Base-by-base conservation (phyloP, 2,113 vertebrate species). In the Trochalopteron elliotii region DNA sequence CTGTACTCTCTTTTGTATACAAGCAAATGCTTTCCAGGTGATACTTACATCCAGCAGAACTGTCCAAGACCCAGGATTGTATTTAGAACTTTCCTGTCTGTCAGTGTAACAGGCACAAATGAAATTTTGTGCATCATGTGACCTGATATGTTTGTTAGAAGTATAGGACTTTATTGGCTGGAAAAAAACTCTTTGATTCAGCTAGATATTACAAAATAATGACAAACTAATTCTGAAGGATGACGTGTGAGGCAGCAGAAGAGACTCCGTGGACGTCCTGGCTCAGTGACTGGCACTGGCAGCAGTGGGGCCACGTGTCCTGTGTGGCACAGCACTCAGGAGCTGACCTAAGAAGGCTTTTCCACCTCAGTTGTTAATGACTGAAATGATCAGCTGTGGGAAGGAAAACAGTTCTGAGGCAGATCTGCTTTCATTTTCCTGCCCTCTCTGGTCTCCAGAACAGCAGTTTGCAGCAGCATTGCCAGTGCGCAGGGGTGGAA, bases 201-300 rank as follows among this genome's bases (percentile, higher is more conserved):
- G 25, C 31, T 42, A 75, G 53, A 5, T 57, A 27, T n/a, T 67
- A 50, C 19, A 70, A 85, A 93, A 45, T 55, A 59, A n/a, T 30
- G 64, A 44, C 47, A 67, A 53, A 74, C 18, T 20, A 45, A 53
- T 85, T 91, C 30, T 70, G 45, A 65, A 64, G 40, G 68, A 27
- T 85, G 44, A 10, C 0, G 1, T 11, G 25, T 45, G 64, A 70
- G 50, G 52, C 61, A 47, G 53, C 35, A n/a, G 80, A 75, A 67
- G 37, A 81, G 25, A 27, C 24, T 30, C 12, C 0, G 0, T 40
- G 59, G 76, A 25, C 0, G 0, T 23, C 60, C 17, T 8, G 24
- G 11, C 23, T 39, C 8, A 35, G 63, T 25, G 40, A 39, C 15
- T 37, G 75, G 64, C 19, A 74, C 3, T 9, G 24, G 47, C 52